Evolutionary conservation across 1,140 invertebrate species (phyloP), one percentile per base, ranked within the genome.

Genomic region (Phymastichus coffea): DNA sequence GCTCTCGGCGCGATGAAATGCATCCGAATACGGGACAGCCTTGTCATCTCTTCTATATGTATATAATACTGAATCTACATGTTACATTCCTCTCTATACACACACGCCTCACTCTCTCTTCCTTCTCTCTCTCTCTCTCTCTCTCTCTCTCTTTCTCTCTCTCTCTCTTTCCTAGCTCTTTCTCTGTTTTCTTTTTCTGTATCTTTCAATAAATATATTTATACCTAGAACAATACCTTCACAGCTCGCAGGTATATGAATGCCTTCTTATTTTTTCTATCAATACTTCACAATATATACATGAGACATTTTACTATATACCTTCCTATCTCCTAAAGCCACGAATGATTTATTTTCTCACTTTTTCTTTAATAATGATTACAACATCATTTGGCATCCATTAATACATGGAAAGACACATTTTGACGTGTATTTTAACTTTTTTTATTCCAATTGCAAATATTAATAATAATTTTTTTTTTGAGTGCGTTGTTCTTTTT

Each of bases 1-100:
- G n/a, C n/a, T n/a, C 15, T 37, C 12, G 17, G 3, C 25, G 35
- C 19, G 46, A 57, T 38, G 64, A n/a, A n/a, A n/a, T n/a, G n/a
- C n/a, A n/a, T n/a, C 57, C 52, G 57, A 69, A 64, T 66, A 67
- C 62, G 60, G 64, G 67, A 61, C 66, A 65, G 37, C 41, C 17
- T 57, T 64, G 53, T 28, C 54, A 67, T 60, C 57, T 61, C 59
- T 56, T 63, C 67, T 56, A 49, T 37, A 37, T 14, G 3, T 51
- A 38, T 51, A 37, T 23, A 37, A n/a, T 28, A 51, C 22, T 22
- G 48, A 38, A 30, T 51, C 20, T 38, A 37, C 15, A 51, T 37
- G 38, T 37, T 15, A 38, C 14, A 51, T 23, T 23, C 33, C 25
- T 35, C 28, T 35, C 28, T 48, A 15, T 25, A 46, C 4, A 33